phyloP scores from a whole-genome alignment of 2,797 vertebrate genomes.

The Xenops minutus region DNA sequence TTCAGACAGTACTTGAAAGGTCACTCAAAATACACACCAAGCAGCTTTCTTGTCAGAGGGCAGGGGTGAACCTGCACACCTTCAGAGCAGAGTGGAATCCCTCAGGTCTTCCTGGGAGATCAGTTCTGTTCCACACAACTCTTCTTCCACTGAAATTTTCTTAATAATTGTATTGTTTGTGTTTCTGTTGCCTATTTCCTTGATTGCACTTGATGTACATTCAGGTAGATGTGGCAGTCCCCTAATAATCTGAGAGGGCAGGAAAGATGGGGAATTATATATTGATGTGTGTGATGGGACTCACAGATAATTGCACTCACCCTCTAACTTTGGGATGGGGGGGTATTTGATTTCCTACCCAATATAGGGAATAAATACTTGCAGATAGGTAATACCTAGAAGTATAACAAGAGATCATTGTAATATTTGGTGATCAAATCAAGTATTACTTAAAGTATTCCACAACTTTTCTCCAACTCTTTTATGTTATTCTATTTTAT shows the following conservation, averaged over 20 bases:
- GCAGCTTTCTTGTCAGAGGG: background rate
- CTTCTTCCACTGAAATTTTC: background rate
- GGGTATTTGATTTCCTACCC: background rate
- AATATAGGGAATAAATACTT: accelerated
- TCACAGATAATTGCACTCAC: background rate
- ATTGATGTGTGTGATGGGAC: background rate
- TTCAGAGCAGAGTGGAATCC: accelerated
- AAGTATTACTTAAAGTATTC: background rate
- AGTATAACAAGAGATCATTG: background rate
- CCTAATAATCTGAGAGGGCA: background rate
- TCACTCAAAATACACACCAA: background rate
- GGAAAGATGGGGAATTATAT: background rate
- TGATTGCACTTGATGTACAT: background rate
- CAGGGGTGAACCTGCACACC: accelerated
- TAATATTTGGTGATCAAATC: background rate
- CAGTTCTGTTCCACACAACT: background rate
- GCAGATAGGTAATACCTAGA: background rate
- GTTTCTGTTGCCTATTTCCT: background rate
- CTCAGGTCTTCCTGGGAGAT: background rate
- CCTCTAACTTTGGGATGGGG: background rate
- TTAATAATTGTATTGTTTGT: background rate
- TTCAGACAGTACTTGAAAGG: background rate
- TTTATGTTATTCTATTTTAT: background rate
- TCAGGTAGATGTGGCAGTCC: background rate
- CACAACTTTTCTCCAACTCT: background rate